Base-by-base conservation (phyloP, 1,140 invertebrate species). In the Tetramorium simillimum region DNA sequence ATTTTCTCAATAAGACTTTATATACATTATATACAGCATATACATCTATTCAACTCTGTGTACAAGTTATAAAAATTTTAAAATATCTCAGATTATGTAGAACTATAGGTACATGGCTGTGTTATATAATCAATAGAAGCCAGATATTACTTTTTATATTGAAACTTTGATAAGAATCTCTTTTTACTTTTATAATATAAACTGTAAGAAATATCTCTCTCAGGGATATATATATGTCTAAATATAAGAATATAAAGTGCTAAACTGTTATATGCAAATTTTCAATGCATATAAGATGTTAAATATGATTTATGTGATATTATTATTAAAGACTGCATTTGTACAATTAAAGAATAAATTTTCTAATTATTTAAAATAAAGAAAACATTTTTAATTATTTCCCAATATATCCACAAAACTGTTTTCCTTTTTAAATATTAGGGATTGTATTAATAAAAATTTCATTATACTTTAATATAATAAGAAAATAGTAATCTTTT, bases 331-430 rank as follows among this genome's bases (percentile, higher is more conserved):
- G 21, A 82, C 51, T 72, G 46, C n/a, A 40, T 24, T 65, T 49
- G 16, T 33, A 65, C 2, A 46, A 69, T 18, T 28, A 65, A 18
- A 43, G 4, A 78, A 65, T 51, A 46, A 51, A 18, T 49, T 67
- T 65, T 80, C 14, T 56, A 3, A 40, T 53, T 69, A 51, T 40
- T 53, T 70, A 53, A 21, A n/a, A n/a, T 73, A 73, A 72, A 72
- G 18, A 33, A 6, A 37, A 37, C 33, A 58, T 65, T n/a, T 18
- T 0, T 16, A 53, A 53, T 69, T 28, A 60, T 40, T 40, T 76
- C 33, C 33, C 33, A 43, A 43, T 69, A 49, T 10, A 58, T 18
- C 18, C 21, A 65, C 21, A 65, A 37, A 40, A 40, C n/a, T 40
- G 21, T 37, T 37, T 63, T 63, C 5, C 5, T 9, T 63, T 37